Percentiles rank a stretch among this genome's conserved stretches.
phyloP scores from a whole-genome alignment of 2,888 invertebrate genomes.

The Aphodius sticticus region DNA sequence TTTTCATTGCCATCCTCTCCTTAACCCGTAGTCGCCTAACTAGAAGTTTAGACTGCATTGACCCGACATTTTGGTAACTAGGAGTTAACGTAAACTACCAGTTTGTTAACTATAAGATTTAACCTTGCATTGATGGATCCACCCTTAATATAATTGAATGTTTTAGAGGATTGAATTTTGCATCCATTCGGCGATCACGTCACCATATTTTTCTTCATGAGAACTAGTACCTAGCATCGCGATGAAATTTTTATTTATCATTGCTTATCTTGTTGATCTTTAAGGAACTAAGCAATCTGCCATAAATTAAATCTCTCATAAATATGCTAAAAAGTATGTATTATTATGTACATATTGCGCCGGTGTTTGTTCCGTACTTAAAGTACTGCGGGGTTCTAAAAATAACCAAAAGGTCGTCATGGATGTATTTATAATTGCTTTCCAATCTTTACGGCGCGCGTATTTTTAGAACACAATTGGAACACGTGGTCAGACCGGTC shows the following conservation, averaged over 20 bases:
- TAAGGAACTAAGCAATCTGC: neutral
- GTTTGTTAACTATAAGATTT: no score
- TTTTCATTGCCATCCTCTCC: no score
- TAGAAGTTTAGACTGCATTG: no score
- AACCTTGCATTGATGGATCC: no score
- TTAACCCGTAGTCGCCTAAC: no score
- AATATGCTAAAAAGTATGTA: neutral
- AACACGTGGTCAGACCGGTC: slow-evolving; percentile 32
- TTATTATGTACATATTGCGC: neutral
- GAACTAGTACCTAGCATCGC: neutral
- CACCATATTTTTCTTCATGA: neutral
- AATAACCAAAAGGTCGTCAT: slow-evolving; percentile 41
- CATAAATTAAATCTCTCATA: neutral
- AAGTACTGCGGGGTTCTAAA: slow-evolving; percentile 35
- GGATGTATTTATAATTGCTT: slow-evolving; percentile 42
- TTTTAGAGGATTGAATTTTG: no score
- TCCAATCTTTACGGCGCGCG: slow-evolving; percentile 40
- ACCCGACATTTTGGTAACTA: no score
- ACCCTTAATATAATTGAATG: no score
- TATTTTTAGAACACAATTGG: slow-evolving; percentile 41
- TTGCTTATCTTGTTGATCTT: neutral
- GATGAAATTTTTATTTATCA: neutral
- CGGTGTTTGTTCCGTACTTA: slow-evolving; percentile 11
- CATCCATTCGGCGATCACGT: no score
- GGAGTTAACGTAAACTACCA: no score